Base-by-base conservation (phyloP, 2,888 invertebrate species). In the Andrena minutula region DNA sequence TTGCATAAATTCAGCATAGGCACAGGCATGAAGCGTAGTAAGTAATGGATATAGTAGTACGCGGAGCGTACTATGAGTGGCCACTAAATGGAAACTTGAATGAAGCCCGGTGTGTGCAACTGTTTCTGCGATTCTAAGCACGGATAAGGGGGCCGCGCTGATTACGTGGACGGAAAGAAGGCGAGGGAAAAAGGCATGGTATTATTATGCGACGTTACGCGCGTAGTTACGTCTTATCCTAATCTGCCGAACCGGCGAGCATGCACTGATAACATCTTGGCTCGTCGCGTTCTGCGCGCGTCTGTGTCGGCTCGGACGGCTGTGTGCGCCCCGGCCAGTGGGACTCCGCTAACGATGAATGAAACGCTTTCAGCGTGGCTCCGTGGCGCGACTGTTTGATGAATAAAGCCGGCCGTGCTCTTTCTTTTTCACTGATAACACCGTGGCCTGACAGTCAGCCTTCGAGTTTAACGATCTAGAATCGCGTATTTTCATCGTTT, bases 31-130 rank as follows among this genome's bases (percentile, higher is more conserved):
- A 72, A 82, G 87, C 83, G 89, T 88, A 85, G 90, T 85, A 83
- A 89, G 86, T 85, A 86, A 89, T 86, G 84, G 78, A 86, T 85
- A 86, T 83, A 86, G 87, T 84, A 81, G 72, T 82, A 71, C 70
- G 76, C 83, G 63, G 47, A 60, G 84, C 84, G 86, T 88, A 88
- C 88, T 90, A 90, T 80, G 89, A 83, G 84, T 64, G 87, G 82
- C 84, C 71, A 79, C 84, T 87, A 90, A 90, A 89, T 88, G 90
- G 82, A 90, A 88, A 86, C 90, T 82, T 90, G 90, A 90, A 90
- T 90, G 90, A 89, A 89, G 87, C 86, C 78, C 72, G 80, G 69
- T 5, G 26, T 56, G 56, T 66, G 83, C 86, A 88, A 86, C 83
- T 78, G 85, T 84, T 89, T 84, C 85, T 82, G 85, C 81, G 89